Evolutionary conservation across 2,888 invertebrate species (phyloP), one percentile per base, ranked within the genome.

Genomic region (Torymus aiolomorphi): DNA sequence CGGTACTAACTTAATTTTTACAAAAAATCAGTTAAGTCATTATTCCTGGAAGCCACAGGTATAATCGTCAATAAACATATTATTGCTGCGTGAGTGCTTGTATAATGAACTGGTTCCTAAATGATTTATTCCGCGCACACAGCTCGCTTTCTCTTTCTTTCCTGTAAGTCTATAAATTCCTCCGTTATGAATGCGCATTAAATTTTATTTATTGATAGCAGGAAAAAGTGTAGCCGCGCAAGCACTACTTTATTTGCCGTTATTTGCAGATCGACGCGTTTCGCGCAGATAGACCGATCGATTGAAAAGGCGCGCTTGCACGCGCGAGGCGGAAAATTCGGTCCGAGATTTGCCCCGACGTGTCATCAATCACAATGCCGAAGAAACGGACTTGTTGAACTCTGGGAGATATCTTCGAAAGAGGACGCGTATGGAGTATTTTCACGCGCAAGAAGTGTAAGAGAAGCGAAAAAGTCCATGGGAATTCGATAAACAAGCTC

Each of bases 381-480:
- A n/a, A 67, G 59, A 63, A 71, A 51, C 24, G 52, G 31, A 71
- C 74, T 75, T 75, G 69, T 79, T 75, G 70, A 79, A 42, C 70
- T 3, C 4, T 10, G 14, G 8, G 16, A 52, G 24, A 31, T 24
- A 67, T 31, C 42, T 11, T 4, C 52, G 57, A 14, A 0, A 14
- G 16, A 56, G 16, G 11, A 57, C 20, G 18, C 14, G 52, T 18
- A 42, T 42, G 1, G 42, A 42, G 42, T 42, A 18, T 66, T 14
- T 20, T 12, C n/a, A 11, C 49, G 14, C 11, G 16, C 42, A 12
- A 24, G 54, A 13, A 71, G 24, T 49, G 14, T 51, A 14, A 10
- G 12, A 76, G 20, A 5, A 16, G 8, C 8, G n/a, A 51, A 72
- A 42, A 77, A 56, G 8, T 4, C 8, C 49, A 20, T 51, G 20